Conservation (phyloP, 1,140 invertebrate genomes). For the Ganaspis sp. region DNA sequence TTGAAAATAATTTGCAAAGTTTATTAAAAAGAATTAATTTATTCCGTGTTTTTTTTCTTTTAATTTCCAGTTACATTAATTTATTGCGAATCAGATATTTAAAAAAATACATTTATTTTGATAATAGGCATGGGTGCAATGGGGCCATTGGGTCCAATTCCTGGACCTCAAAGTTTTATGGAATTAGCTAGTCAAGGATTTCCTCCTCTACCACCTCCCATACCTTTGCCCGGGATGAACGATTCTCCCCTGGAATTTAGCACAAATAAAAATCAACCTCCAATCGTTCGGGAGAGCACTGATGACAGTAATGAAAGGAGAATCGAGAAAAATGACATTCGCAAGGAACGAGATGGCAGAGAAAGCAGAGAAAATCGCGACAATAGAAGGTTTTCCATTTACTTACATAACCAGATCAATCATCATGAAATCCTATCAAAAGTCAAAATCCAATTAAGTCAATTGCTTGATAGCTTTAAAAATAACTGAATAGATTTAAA, state of each 20-base stretch:
- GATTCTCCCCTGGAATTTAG: constrained; percentile 83
- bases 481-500: too few species aligned
- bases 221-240: constrained; percentile 79
- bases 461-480: too few species aligned
- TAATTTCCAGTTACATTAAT: too few species aligned
- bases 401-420: neutral
- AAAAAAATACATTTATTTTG: neutral
- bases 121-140: constrained; percentile 72
- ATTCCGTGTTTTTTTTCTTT: too few species aligned
- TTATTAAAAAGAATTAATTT: too few species aligned
- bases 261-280: constrained; percentile 81
- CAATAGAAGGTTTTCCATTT: constrained; percentile 60
- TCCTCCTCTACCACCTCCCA: constrained; percentile 69
- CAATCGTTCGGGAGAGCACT: constrained; percentile 73
- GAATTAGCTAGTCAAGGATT: constrained; percentile 74
- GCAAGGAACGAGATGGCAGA: constrained; percentile 67
- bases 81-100: too few species aligned
- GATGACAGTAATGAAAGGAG: constrained; percentile 74
- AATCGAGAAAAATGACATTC: constrained; percentile 72
- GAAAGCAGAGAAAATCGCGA: constrained; percentile 65
- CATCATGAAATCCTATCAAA: neutral
- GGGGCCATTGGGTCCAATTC: constrained; percentile 70
- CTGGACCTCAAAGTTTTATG: constrained; percentile 74
- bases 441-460: too few species aligned
- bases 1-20: too few species aligned